Evolutionary conservation across 2,113 vertebrate genomes (phyloP), one percentile per base, ranked within the genome.

Genomic region (Vicugna pacos): DNA sequence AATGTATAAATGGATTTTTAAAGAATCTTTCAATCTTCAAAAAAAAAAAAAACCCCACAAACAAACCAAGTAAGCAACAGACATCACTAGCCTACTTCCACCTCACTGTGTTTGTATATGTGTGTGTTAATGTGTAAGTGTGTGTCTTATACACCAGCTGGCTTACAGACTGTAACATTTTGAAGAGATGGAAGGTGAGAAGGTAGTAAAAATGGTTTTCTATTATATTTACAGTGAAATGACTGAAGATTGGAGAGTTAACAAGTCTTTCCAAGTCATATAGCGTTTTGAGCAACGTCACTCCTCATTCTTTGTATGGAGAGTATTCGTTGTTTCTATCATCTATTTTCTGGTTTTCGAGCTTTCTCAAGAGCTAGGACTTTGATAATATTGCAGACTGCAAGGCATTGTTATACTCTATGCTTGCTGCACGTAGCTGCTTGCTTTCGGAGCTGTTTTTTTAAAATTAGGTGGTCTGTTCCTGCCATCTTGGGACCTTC

Each of bases 171-270:
- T 73, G 14, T 60, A 56, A 38, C 5, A 32, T 92, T 81, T 89
- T 64, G 94, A 85, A 58, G 32, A 92, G 22, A n/a, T 94, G 32
- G 16, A 75, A 64, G 8, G 58, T 26, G 50, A 83, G 58, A 69
- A n/a, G 42, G 4, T 75, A 92, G 30, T 77, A 75, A 79, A 58
- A 79, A 75, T 75, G 32, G 2, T 85, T 91, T 84, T 85, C 72
- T 65, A 42, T 72, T 83, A 46, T 65, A 52, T 79, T 88, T 81
- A 38, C 19, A 76, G 6, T 88, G 90, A 94, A 76, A 89, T 86
- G 62, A 83, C 62, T 88, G 19, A 92, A 91, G 87, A 46, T 42
- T 79, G 2, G 32, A 87, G 69, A 35, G 46, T 69, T 83, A 76
- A 82, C 22, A 87, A 28, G 64, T 42, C 52, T 86, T 95, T 69